These are phyloP conservation scores for Himalopsyche japonica DNA, from an alignment of 2,888 invertebrate genomes.

Conservation along the genomic window DNA sequence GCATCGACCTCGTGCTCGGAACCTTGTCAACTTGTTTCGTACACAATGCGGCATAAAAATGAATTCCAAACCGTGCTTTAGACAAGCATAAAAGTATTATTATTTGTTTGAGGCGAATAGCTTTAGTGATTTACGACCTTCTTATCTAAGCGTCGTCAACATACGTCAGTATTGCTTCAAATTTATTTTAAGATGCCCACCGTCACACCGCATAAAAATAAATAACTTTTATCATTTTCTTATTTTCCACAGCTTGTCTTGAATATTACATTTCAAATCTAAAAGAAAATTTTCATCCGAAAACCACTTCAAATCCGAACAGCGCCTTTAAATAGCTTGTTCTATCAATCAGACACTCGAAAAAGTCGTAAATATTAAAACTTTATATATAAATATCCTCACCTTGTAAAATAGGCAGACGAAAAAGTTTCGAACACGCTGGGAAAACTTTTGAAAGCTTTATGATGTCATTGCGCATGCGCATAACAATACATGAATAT, in stretches of 20 bases:
- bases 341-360: neutral
- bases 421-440: slow-evolving; percentile 7
- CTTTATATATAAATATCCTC: neutral
- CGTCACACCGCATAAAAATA: neutral
- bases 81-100: neutral
- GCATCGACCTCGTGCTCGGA: slow-evolving; percentile 5
- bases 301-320: neutral
- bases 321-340: neutral
- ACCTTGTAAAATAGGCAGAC: neutral
- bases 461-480: slow-evolving; percentile 22
- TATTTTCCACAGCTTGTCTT: neutral
- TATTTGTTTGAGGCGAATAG: neutral
- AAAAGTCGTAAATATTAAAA: neutral
- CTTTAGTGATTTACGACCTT: slow-evolving; percentile 3
- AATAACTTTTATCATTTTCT: neutral
- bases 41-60: slow-evolving; percentile 22
- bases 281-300: neutral
- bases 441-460: slow-evolving; percentile 27
- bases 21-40: slow-evolving; percentile 5
- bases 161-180: neutral
- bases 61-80: neutral
- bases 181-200: neutral
- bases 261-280: neutral
- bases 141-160: neutral
- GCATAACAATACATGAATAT: slow-evolving; percentile 26